Base-by-base conservation (phyloP, 2,888 invertebrate genomes). In the Brenthis ino region DNA sequence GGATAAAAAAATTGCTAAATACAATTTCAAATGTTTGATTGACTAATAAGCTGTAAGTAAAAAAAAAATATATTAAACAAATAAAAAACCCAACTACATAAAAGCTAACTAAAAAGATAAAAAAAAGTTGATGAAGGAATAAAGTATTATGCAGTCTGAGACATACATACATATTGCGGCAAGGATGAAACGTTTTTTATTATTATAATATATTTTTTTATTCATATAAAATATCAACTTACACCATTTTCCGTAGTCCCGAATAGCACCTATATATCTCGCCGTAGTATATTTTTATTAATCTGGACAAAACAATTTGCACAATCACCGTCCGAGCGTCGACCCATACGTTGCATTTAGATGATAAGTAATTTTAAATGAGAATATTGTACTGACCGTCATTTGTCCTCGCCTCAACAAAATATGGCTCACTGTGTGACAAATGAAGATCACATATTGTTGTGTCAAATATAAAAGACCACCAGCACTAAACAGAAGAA, bases 361-460 rank as follows among this genome's bases (percentile, higher is more conserved):
- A 79, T 77, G 80, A 80, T 84, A 84, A 84, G 79, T 79, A 77
- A 80, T 85, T 85, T 85, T 83, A 87, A 89, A 88, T 88, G 84
- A 88, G 85, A 87, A 86, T 87, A 85, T 84, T 82, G 81, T 80
- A 80, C 78, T 81, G 83, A 82, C 82, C 80, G 82, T 75, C 81
- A 81, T 83, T 85, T 81, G 81, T 83, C 84, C 85, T 84, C 69
- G 66, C 67, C 54, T 57, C 65, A 77, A 78, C 77, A 75, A 77
- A 77, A 81, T 77, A 77, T 79, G 74, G 76, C 77, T 79, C 76
- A 75, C 79, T 77, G 77, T 74, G 76, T 80, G 82, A 82, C 79
- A 82, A 82, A 83, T 81, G 78, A 77, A 76, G 73, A 77, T 74
- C 75, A 75, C 68, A 75, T 76, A 77, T 74, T 76, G 75, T 77